Conservation (phyloP, 2,888 invertebrate species). For the Caenorhabditis macrosperma region DNA sequence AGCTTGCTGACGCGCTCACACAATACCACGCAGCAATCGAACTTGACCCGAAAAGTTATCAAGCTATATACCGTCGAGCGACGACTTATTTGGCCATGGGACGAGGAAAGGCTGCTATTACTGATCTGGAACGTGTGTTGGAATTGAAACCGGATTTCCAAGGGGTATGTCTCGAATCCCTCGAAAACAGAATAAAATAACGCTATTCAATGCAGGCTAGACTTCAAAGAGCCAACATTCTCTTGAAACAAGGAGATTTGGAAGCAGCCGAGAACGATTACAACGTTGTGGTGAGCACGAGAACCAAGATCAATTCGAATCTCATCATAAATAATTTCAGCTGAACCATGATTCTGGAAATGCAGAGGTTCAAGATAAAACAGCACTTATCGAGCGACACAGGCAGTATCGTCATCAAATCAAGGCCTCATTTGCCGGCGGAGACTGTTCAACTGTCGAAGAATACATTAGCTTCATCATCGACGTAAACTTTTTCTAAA, state of each 20-base stretch:
- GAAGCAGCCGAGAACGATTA: constrained; percentile 74
- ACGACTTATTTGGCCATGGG: constrained; percentile 72
- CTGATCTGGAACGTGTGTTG: constrained; percentile 93
- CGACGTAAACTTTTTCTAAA: constrained; percentile 67
- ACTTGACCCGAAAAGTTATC: constrained; percentile 94
- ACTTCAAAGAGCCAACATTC: constrained; percentile 89
- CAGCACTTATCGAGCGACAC: constrained; percentile 85
- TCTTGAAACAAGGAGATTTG: constrained; percentile 87
- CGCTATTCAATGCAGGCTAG: constrained; percentile 84
- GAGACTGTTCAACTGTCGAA: constrained; percentile 85
- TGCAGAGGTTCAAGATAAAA: constrained; percentile 86
- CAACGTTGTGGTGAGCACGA: constrained; percentile 71
- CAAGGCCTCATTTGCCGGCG: constrained; percentile 48
- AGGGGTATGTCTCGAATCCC: constrained; percentile 85
- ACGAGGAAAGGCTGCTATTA: constrained; percentile 86
- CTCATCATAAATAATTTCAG: too few relatives aligned
- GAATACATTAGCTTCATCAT: constrained; percentile 82
- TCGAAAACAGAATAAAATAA: not conserved
- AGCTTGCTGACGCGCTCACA: constrained; percentile 94
- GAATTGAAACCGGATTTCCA: constrained; percentile 95
- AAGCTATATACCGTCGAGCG: constrained; percentile 89
- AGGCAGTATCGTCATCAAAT: constrained; percentile 77
- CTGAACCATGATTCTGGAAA: constrained; percentile 87
- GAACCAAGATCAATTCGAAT: too few relatives aligned
- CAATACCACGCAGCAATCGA: constrained; percentile 99